phyloP scores from a whole-genome alignment of 2,797 vertebrate species.

The Gymnothorax reevesii region DNA sequence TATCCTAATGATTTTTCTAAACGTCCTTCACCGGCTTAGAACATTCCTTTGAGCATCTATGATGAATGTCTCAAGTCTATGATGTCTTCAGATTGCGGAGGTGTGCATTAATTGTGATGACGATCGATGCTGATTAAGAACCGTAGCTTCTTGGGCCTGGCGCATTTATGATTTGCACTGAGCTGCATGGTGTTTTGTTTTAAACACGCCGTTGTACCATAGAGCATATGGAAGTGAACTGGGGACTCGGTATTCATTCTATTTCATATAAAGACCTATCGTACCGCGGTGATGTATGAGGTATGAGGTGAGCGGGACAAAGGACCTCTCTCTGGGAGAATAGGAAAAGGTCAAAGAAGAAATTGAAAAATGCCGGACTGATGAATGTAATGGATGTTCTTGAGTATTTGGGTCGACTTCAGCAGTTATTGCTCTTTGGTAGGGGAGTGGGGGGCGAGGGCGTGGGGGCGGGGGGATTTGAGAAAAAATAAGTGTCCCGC shows the following conservation, averaged over 20 bases:
- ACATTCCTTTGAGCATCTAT: neutral
- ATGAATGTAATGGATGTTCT: slow-evolving; percentile 40
- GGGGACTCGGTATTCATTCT: neutral
- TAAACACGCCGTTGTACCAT: slow-evolving; percentile 11
- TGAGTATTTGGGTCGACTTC: slow-evolving; percentile 25
- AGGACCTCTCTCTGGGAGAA: slow-evolving; percentile 28
- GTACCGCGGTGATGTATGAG: slow-evolving; percentile 21
- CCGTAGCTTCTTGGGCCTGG: neutral
- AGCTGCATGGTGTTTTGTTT: neutral
- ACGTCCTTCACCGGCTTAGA: neutral
- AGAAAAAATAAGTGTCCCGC: slow-evolving; percentile 9
- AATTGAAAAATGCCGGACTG: slow-evolving; percentile 38
- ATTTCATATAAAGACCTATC: slow-evolving; percentile 27
- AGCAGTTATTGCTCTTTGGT: slow-evolving; percentile 33
- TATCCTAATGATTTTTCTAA: neutral
- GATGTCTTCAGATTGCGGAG: neutral
- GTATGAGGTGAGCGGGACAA: slow-evolving; percentile 32
- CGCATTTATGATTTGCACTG: neutral
- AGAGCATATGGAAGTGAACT: slow-evolving; percentile 4
- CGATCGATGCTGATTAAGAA: neutral
- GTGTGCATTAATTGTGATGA: neutral
- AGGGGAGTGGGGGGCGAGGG: no score
- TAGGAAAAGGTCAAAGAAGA: slow-evolving; percentile 42
- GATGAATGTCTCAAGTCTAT: neutral
- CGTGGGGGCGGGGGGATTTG: neutral